Conservation (phyloP, 2,797 vertebrate species). For the Falco rusticolus region DNA sequence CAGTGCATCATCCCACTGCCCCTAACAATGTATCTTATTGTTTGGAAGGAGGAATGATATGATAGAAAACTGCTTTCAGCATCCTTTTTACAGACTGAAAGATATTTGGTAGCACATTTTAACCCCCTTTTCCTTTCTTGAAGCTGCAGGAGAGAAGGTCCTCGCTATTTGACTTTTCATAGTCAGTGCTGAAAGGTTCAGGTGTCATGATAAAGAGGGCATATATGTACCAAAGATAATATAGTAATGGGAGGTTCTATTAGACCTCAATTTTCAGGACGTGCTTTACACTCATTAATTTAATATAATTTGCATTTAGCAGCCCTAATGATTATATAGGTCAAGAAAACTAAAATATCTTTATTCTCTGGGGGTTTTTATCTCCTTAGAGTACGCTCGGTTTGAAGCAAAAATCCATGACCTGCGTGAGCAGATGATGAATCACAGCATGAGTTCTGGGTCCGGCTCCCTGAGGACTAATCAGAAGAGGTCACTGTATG, state of each 20-base stretch:
- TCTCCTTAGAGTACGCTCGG: slow-evolving; percentile 89
- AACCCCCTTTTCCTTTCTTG: not conserved
- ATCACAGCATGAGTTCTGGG: slow-evolving; percentile 98
- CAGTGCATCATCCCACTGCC: not conserved
- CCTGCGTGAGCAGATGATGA: slow-evolving; percentile 99
- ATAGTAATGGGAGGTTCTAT: not conserved
- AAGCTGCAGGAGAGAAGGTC: not conserved
- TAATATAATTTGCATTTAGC: slow-evolving; percentile 27
- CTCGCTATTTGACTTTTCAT: not conserved
- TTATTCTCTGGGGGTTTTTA: slow-evolving; percentile 22
- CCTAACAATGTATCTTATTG: not conserved
- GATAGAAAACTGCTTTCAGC: not conserved
- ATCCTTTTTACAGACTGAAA: not conserved
- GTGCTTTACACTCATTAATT: not conserved
- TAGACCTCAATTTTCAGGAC: slow-evolving; percentile 15
- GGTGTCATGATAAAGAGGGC: not conserved
- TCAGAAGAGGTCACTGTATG: slow-evolving; percentile 96
- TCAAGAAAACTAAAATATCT: slow-evolving; percentile 37
- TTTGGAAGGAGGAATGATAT: not conserved
- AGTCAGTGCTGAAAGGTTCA: not conserved
- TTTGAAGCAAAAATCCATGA: slow-evolving; percentile 99
- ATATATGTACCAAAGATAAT: not conserved
- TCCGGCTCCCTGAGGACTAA: slow-evolving; percentile 96
- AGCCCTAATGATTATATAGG: slow-evolving; percentile 18
- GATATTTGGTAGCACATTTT: not conserved